Percentiles rank a stretch among this genome's conserved stretches.
phyloP scores from a whole-genome alignment of 2,888 invertebrate species.

The Polyommatus iphigenia region DNA sequence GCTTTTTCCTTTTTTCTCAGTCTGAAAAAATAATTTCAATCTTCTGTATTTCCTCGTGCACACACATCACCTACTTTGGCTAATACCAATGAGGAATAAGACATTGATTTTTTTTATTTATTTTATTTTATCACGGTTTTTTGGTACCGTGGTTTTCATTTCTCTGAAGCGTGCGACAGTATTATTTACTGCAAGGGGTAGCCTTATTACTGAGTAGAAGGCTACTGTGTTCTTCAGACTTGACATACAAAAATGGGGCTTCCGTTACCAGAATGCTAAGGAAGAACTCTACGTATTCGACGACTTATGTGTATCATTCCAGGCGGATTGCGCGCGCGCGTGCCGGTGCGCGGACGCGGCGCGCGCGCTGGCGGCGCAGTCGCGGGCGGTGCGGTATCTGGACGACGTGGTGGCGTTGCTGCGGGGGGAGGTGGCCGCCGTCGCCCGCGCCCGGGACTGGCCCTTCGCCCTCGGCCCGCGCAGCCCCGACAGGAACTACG shows the following conservation, averaged over 20 bases:
- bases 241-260: no score
- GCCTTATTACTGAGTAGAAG: no score
- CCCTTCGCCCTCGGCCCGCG: constrained; percentile 67
- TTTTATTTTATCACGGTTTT: no score
- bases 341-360: constrained; percentile 69
- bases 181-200: neutral
- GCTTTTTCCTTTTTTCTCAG: no score
- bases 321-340: constrained; percentile 66
- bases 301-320: constrained; percentile 33
- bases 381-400: constrained; percentile 73
- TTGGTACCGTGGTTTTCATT: neutral
- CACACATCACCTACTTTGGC: neutral
- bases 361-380: constrained; percentile 67
- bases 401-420: constrained; percentile 79
- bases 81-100: neutral
- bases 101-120: no score
- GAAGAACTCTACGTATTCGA: no score
- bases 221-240: no score
- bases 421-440: constrained; percentile 69
- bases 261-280: no score
- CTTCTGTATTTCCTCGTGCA: neutral
- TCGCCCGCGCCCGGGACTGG: constrained; percentile 59
- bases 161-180: neutral
- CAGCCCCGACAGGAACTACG: constrained; percentile 62
- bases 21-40: no score